phyloP scores from a whole-genome alignment of 30 jellyfish, hydroid and myxozoan genomes.

The Morbakka virulenta region DNA sequence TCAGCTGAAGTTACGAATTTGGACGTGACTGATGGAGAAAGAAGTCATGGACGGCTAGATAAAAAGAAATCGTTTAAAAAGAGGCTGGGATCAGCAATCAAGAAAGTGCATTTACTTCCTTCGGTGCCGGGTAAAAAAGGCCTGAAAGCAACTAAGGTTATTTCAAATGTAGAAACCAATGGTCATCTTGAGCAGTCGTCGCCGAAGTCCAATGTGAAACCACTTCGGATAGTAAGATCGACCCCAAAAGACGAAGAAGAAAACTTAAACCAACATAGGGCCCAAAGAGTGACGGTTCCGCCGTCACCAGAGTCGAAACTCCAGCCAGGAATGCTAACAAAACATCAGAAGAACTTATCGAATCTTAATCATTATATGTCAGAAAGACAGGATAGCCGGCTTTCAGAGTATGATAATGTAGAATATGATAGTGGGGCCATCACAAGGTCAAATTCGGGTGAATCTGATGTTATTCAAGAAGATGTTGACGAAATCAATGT shows the following conservation, averaged over 20 bases:
- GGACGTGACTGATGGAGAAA: conserved; percentile 1
- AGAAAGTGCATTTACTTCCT: neutral
- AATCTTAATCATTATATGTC: neutral
- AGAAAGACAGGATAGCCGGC: neutral
- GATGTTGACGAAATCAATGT: neutral
- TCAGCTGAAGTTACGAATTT: neutral
- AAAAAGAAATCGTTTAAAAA: conserved; percentile 54
- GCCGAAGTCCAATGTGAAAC: neutral
- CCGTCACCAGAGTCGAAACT: neutral
- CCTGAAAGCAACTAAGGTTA: neutral
- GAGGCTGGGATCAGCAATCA: conserved; percentile 53
- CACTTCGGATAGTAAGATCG: neutral
- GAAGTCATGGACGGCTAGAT: neutral
- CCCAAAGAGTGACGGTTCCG: neutral
- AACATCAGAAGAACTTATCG: neutral
- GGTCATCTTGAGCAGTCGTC: neutral
- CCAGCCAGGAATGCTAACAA: neutral
- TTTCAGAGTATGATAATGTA: conserved; percentile 5
- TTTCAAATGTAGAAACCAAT: neutral
- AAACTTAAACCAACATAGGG: neutral
- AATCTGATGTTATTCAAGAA: conserved; percentile 1
- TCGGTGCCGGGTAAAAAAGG: neutral
- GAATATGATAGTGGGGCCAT: conserved; percentile 2
- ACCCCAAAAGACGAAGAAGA: neutral
- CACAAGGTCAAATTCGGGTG: conserved; percentile 16